A percentile compares a stretch with the other conserved stretches of the same genome.
Evolutionary conservation across 2,113 vertebrate genomes (phyloP).

Genomic region (Chaenocephalus aceratus): DNA sequence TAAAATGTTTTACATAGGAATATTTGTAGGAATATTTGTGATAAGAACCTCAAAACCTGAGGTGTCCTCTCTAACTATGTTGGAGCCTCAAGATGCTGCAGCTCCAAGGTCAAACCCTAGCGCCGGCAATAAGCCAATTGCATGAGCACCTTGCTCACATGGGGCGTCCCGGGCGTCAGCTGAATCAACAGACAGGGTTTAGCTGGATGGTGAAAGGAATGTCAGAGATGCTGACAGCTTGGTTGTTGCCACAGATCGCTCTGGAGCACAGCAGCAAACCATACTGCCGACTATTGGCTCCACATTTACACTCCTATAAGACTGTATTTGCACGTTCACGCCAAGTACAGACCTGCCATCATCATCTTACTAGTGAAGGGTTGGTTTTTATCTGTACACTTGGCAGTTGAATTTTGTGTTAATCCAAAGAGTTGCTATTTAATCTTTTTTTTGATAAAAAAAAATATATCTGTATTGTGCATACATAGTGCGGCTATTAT

Average conservation of each 20-base stretch:
- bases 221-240: conserved; percentile 64
- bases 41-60: conserved; percentile 26
- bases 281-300: conserved; percentile 51
- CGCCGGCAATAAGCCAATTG: conserved; percentile 46
- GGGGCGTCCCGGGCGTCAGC: conserved; percentile 63
- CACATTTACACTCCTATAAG: conserved; percentile 62
- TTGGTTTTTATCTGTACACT: background rate
- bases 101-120: conserved; percentile 76
- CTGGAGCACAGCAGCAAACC: conserved; percentile 40
- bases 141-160: conserved; percentile 66
- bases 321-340: conserved; percentile 57
- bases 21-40: conserved; percentile 29
- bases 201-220: conserved; percentile 66
- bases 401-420: background rate
- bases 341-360: conserved; percentile 14
- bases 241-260: conserved; percentile 36
- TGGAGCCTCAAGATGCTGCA: conserved; percentile 64
- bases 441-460: background rate
- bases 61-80: conserved; percentile 3
- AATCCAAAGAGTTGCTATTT: background rate
- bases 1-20: background rate
- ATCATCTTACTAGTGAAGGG: conserved; percentile 7
- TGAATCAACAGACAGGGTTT: conserved; percentile 82
- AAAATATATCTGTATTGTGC: background rate
- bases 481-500: background rate